Percentiles rank a stretch among this genome's conserved stretches.
These are phyloP conservation scores for Pogonomyrmex barbatus DNA, from an alignment of 1,140 invertebrate species.

Conservation along the genomic window DNA sequence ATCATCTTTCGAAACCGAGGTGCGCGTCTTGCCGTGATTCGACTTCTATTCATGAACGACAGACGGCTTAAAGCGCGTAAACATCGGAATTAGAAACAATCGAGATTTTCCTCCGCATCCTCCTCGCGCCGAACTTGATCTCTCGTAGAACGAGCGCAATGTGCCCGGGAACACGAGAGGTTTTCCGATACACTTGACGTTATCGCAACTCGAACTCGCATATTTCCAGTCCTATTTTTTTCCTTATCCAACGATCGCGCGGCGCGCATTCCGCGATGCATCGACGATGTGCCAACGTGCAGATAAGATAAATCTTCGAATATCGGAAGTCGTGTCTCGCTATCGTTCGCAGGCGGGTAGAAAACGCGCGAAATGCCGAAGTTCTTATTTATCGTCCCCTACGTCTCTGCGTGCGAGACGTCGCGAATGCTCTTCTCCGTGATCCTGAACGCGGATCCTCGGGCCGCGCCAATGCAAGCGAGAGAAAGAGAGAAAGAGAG, in stretches of 20 bases:
- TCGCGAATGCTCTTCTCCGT: conserved; percentile 68
- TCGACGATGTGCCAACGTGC: not conserved
- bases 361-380: conserved; percentile 73
- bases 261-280: conserved; percentile 39
- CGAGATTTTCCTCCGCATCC: not conserved
- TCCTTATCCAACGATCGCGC: conserved; percentile 4
- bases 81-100: not conserved
- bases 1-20: conserved; percentile 73
- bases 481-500: not conserved
- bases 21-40: conserved; percentile 31
- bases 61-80: conserved; percentile 8
- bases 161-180: not conserved
- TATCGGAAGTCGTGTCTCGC: conserved; percentile 61
- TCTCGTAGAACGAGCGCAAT: not conserved
- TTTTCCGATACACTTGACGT: not conserved
- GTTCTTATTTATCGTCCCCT: conserved; percentile 70
- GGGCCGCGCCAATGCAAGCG: not conserved
- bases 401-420: conserved; percentile 56
- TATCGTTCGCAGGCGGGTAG: conserved; percentile 64
- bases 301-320: conserved; percentile 41
- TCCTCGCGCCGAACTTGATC: not conserved
- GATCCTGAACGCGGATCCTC: conserved; percentile 17
- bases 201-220: not conserved
- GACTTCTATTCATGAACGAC: conserved; percentile 32
- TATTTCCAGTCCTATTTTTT: not conserved